phyloP scores from a whole-genome alignment of 2,797 vertebrate species.

The Artibeus lituratus region DNA sequence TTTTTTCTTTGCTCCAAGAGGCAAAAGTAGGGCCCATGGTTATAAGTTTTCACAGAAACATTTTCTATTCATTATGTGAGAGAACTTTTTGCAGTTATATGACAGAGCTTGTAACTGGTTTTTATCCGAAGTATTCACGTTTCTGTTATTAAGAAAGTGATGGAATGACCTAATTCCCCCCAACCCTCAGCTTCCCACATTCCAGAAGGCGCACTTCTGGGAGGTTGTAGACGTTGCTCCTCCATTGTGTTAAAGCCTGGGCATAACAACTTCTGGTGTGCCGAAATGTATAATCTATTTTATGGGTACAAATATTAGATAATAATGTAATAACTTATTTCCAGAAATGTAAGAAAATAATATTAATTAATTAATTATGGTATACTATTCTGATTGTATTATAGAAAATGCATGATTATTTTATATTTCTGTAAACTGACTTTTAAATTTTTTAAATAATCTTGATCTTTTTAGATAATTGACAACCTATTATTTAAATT shows the following conservation, averaged over 20 bases:
- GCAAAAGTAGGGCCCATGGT: conserved; percentile 4
- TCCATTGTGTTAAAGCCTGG: background rate
- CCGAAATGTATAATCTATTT: background rate
- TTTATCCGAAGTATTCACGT: background rate
- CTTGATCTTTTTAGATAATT: conserved; percentile 19
- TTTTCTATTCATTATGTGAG: conserved; percentile 35
- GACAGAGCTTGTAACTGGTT: background rate
- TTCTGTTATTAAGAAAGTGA: conserved; percentile 32
- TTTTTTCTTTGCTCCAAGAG: background rate
- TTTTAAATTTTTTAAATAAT: conserved; percentile 30
- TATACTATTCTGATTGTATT: background rate
- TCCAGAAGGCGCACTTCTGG: background rate
- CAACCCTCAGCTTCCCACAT: background rate
- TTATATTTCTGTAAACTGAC: background rate
- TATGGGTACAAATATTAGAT: background rate
- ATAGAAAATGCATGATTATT: background rate
- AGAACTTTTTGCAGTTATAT: conserved; percentile 33
- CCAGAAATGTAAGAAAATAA: background rate
- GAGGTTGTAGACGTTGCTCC: background rate
- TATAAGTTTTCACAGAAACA: conserved; percentile 29
- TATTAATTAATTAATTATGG: background rate
- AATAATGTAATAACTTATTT: background rate
- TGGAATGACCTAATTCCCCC: background rate
- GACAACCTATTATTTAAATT: conserved; percentile 45
- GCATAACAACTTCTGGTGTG: background rate